Base-by-base conservation (phyloP, 2,797 vertebrate species). In the Capromys pilorides region DNA sequence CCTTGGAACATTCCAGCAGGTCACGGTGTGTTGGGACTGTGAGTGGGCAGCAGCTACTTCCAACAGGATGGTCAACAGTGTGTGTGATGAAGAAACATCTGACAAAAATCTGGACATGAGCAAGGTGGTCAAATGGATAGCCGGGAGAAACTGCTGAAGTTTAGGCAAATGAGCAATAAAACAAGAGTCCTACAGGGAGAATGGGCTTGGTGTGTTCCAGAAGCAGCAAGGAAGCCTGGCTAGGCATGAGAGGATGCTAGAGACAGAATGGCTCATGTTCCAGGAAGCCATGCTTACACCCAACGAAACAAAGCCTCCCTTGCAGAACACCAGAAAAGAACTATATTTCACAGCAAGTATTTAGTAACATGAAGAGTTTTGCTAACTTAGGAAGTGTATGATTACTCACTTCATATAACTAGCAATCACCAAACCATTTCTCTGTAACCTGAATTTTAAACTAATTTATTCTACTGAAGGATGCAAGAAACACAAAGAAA, bases 371-470 rank as follows among this genome's bases (percentile, higher is more conserved):
- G 41, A 41, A 57, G 3, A 36, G 54, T 64, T 89, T 92, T 95
- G 59, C 61, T 67, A 86, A 24, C 31, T 91, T 62, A 94, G 93
- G 83, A 83, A 94, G 80, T 80, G 86, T 80, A 90, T 57, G 64
- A 95, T 18, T 69, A 41, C 4, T 87, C 75, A 33, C 80, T 89
- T 92, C 87, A 85, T 79, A 49, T 59, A 84, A 75, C n/a, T 2
- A 5, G 61, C 9, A 51, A 67, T 54, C 22, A 85, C 11, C 39
- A 86, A 51, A 8, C 31, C 31, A 5, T 73, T 81, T 94, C 83
- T 85, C 36, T 19, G 81, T 66, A 86, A 90, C n/a, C 51, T 67
- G 57, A 77, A 82, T 71, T 69, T 93, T 71, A 73, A 57, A 59
- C 31, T 28, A 77, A 36, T 71, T 92, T 54, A 86, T 66, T n/a